Base-by-base conservation (phyloP, 64 coral and sea anemone genomes). In the Porites australiensis region DNA sequence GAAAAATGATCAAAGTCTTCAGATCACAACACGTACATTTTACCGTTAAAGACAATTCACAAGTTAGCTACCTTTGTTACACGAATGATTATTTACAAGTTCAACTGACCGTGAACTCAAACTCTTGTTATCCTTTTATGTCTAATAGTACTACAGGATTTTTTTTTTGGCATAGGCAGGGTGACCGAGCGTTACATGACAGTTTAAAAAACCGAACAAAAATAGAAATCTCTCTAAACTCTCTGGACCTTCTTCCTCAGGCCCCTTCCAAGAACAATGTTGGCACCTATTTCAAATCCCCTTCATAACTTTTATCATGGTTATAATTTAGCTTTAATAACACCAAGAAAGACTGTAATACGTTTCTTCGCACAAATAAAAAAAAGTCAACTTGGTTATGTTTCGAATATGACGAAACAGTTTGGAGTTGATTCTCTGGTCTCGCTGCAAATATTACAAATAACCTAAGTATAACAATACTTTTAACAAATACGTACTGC, bases 401-500 rank as follows among this genome's bases (percentile, higher is more conserved):
- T 23, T 43, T 80, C 12, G 13, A 80, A 80, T 44, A 80, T 14
- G 1, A 61, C 11, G 77, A 54, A 63, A 46, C 15, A 4, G 16
- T 3, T 46, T 8, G 44, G 27, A 64, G 57, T 64, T 46, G 19
- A 63, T 57, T 45, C 18, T 22, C 37, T 48, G 54, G 16, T 82
- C 23, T 64, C 44, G 23, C 79, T 44, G 22, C 79, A 82, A 13
- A 64, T 65, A 15, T 43, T 45, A 60, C 77, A 80, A 76, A 60
- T 80, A 80, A 64, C 27, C 37, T 20, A 14, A 2, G 79, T 82
- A 47, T 64, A 49, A 48, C 64, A 64, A 64, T 64, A 80, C 75
- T 57, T 3, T 6, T 22, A 13, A 65, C 79, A 82, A 82, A 82
- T 82, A 37, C 27, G 27, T 37, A 82, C 58, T 82, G 58, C 48